phyloP scores from a whole-genome alignment of 2,888 invertebrate species.

The Philhelius pedissequus region DNA sequence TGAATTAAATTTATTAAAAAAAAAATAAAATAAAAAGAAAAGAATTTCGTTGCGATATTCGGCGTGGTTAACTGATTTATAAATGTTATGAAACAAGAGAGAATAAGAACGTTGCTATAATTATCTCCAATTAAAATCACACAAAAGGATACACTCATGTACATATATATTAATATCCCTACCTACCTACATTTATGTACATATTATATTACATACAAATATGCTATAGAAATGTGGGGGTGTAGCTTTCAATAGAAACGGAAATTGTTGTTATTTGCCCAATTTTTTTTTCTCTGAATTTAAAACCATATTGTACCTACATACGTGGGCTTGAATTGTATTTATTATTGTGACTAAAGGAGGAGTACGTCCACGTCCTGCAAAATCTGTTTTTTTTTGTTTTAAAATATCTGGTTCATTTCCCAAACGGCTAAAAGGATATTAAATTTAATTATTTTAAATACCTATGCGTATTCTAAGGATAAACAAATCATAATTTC shows the following conservation, averaged over 20 bases:
- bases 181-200: neutral
- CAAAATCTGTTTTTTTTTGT: constrained; percentile 50
- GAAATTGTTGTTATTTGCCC: constrained; percentile 17
- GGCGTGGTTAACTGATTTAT: constrained; percentile 12
- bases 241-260: constrained; percentile 22
- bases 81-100: constrained; percentile 34
- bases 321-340: neutral
- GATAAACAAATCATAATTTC: constrained; percentile 2
- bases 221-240: constrained; percentile 9
- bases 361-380: constrained; percentile 33
- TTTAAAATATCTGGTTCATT: constrained; percentile 42
- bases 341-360: constrained; percentile 13
- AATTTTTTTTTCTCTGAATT: constrained; percentile 5
- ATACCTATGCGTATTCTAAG: constrained; percentile 32
- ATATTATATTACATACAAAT: neutral
- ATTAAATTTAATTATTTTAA: neutral
- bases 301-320: constrained; percentile 38
- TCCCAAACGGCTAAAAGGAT: constrained; percentile 7
- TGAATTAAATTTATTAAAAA: neutral
- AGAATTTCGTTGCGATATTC: neutral
- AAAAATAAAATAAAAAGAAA: neutral
- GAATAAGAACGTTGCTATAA: constrained; percentile 20
- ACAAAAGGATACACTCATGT: constrained; percentile 17
- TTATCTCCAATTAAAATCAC: constrained; percentile 36
- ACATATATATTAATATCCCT: neutral